Conservation (phyloP, 2,113 vertebrate species). For the Argyrosomus japonicus region DNA sequence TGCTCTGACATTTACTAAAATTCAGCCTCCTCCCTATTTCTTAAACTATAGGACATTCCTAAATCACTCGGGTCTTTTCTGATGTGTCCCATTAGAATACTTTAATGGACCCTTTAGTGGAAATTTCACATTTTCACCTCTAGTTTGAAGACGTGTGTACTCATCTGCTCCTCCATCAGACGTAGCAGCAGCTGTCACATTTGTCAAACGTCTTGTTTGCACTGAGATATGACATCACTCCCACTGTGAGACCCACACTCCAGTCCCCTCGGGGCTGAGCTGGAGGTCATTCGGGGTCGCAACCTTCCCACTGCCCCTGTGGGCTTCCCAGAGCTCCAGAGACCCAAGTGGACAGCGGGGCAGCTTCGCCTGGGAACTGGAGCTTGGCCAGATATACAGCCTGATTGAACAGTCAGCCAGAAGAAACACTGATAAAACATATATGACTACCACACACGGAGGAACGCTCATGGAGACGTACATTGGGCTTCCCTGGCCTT, state of each 20-base stretch:
- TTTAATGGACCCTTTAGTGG: neutral
- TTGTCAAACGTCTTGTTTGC: conserved; percentile 66
- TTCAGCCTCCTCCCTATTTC: neutral
- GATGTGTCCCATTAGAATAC: neutral
- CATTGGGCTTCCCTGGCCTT: conserved; percentile 56
- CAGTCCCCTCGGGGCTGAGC: conserved; percentile 59
- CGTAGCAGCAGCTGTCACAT: conserved; percentile 54
- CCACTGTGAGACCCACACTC: conserved; percentile 73
- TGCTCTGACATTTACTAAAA: conserved; percentile 29
- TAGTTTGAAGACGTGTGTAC: neutral
- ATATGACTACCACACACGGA: conserved; percentile 19
- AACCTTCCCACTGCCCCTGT: conserved; percentile 82
- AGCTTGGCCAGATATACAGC: conserved; percentile 60
- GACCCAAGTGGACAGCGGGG: conserved; percentile 62
- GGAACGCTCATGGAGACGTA: neutral
- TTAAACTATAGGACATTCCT: neutral
- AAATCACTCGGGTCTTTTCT: neutral
- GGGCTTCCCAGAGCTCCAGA: conserved; percentile 75
- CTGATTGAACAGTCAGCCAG: conserved; percentile 27
- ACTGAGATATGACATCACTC: conserved; percentile 77
- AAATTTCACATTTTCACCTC: conserved; percentile 13
- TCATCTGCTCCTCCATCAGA: conserved; percentile 51
- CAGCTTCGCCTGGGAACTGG: conserved; percentile 82
- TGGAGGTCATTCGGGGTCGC: conserved; percentile 68
- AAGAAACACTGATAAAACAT: conserved; percentile 17